Percentiles rank a stretch among this genome's conserved stretches.
Evolutionary conservation across 2,888 invertebrate species (phyloP).

Genomic region (Pyrrhia umbra): DNA sequence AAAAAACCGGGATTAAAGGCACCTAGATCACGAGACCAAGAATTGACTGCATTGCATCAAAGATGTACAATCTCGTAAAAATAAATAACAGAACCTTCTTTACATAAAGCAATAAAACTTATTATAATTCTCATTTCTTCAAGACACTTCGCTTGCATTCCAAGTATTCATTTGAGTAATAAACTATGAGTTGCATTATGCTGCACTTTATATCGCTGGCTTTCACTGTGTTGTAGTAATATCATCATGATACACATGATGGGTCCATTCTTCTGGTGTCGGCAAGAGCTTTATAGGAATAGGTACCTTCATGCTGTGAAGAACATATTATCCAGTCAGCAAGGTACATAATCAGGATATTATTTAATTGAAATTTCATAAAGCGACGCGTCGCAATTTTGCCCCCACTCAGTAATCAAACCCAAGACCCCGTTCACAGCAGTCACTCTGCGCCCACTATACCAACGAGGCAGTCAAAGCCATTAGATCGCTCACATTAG

Average conservation of each 20-base stretch:
- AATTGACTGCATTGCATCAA: slow-evolving; percentile 9
- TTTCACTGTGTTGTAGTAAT: slow-evolving; percentile 25
- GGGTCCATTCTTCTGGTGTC: slow-evolving; percentile 25
- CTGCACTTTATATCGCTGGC: slow-evolving; percentile 27
- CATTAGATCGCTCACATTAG: neutral
- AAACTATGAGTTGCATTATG: slow-evolving; percentile 38
- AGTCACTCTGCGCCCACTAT: too few species aligned
- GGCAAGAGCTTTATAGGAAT: slow-evolving; percentile 8
- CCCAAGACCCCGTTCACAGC: too few species aligned
- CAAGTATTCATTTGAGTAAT: slow-evolving; percentile 25
- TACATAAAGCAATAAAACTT: slow-evolving; percentile 23
- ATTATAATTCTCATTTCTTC: slow-evolving; percentile 39
- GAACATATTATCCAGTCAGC: neutral
- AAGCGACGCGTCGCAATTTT: neutral
- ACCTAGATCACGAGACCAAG: neutral
- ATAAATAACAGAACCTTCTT: slow-evolving; percentile 10
- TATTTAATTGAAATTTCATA: too few species aligned
- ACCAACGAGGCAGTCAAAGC: too few species aligned
- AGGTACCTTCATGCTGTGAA: slow-evolving; percentile 6
- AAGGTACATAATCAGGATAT: neutral
- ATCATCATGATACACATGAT: slow-evolving; percentile 27
- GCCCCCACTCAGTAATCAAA: too few species aligned
- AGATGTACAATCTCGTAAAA: slow-evolving; percentile 7
- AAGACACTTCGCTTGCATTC: slow-evolving; percentile 30
- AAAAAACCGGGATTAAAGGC: neutral